These are phyloP conservation scores for Uropsilus gracilis DNA, from an alignment of 2,113 vertebrate genomes.

Conservation along the genomic window DNA sequence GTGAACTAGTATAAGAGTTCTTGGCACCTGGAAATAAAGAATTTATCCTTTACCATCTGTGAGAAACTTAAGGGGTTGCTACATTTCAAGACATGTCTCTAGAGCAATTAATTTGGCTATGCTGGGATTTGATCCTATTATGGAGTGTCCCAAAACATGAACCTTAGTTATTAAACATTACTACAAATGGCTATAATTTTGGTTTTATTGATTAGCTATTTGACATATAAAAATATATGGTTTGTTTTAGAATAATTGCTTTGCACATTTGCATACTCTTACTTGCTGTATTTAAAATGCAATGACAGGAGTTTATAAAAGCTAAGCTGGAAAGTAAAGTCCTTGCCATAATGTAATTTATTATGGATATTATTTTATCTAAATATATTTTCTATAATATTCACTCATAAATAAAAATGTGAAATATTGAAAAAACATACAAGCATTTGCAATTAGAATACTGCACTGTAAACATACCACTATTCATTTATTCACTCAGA, in stretches of 20 bases:
- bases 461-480: not conserved
- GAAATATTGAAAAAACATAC: not conserved
- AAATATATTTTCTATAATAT: not conserved
- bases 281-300: not conserved
- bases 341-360: not conserved
- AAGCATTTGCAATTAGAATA: slow-evolving; percentile 27
- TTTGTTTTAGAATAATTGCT: not conserved
- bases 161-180: not conserved
- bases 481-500: not conserved
- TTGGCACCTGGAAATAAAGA: not conserved
- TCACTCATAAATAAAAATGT: not conserved
- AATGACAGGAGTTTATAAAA: slow-evolving; percentile 16
- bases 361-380: not conserved
- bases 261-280: not conserved
- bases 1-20: not conserved
- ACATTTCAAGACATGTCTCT: not conserved
- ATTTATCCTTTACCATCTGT: not conserved
- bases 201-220: not conserved
- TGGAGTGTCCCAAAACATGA: not conserved
- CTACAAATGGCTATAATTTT: not conserved
- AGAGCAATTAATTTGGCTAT: not conserved
- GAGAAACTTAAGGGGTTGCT: not conserved
- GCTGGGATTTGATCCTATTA: not conserved
- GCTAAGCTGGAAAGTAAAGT: not conserved
- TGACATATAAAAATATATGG: not conserved